These are phyloP conservation scores for Pseudopipra pipra DNA, from an alignment of 2,113 vertebrate genomes.

Conservation along the genomic window DNA sequence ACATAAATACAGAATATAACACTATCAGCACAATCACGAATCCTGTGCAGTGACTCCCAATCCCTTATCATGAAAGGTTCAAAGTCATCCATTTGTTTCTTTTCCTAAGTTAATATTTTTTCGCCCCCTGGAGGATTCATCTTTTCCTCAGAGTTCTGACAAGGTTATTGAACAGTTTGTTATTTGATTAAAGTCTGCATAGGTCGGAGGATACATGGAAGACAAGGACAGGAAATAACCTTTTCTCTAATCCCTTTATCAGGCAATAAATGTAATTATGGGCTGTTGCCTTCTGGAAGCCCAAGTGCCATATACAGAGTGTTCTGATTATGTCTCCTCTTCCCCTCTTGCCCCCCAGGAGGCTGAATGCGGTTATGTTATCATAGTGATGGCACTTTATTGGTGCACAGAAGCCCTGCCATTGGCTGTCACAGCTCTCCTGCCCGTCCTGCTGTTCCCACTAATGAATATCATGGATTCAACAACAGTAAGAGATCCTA, in stretches of 20 bases:
- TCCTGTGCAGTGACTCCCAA: neutral
- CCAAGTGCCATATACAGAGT: neutral
- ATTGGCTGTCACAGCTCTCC: conserved; percentile 84
- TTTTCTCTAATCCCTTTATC: neutral
- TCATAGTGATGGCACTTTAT: conserved; percentile 90
- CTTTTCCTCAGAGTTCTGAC: neutral
- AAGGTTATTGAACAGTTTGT: neutral
- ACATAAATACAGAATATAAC: neutral
- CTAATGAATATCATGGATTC: conserved; percentile 91
- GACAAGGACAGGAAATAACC: neutral
- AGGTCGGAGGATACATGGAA: neutral
- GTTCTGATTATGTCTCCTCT: neutral
- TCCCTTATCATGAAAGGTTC: neutral
- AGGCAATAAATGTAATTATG: neutral
- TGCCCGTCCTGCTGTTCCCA: conserved; percentile 89
- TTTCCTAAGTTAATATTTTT: neutral
- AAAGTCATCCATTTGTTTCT: neutral
- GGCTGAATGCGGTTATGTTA: conserved; percentile 81
- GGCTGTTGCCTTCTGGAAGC: neutral
- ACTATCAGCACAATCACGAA: conserved; percentile 39
- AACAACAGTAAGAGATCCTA: conserved; percentile 69
- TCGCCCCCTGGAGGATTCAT: rapidly evolving
- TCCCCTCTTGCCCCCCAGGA: conserved; percentile 71
- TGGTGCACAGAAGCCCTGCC: conserved; percentile 95
- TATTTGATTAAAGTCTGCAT: neutral